These are phyloP conservation scores for Setipinna tenuifilis DNA, from an alignment of 2,797 vertebrate genomes.

Conservation along the genomic window DNA sequence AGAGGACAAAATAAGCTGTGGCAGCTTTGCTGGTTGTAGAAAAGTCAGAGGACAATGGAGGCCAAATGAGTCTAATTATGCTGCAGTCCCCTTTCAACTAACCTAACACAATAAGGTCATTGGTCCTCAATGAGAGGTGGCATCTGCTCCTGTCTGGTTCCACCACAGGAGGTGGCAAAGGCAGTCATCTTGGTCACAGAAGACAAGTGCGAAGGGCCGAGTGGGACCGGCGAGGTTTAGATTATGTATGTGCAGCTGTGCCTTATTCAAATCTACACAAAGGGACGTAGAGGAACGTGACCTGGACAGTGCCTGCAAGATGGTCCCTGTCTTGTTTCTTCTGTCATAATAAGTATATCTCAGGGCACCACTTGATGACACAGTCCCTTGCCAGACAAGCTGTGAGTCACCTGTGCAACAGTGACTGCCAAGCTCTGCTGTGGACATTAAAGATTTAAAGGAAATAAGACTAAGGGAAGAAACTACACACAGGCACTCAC, in stretches of 20 bases:
- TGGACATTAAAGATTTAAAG: not conserved
- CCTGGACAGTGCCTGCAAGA: constrained; percentile 3
- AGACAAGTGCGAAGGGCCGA: not conserved
- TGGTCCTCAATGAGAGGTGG: constrained; percentile 9
- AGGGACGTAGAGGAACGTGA: not conserved
- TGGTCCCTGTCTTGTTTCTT: constrained; percentile 14
- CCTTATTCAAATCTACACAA: constrained; percentile 7
- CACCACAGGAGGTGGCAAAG: constrained; percentile 18
- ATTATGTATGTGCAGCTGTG: constrained; percentile 25
- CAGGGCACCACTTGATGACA: not conserved
- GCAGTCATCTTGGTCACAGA: constrained; percentile 18
- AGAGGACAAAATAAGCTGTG: not conserved
- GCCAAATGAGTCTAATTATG: constrained; percentile 16
- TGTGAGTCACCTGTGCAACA: not conserved
- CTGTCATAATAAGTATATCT: not conserved
- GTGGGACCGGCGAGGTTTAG: not conserved
- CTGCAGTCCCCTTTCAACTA: constrained; percentile 19
- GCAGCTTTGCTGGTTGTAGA: not conserved
- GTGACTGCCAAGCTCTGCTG: not conserved
- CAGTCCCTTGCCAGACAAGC: not conserved
- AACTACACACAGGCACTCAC: not conserved
- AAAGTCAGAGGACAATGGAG: constrained; percentile 18
- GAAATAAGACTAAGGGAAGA: not conserved
- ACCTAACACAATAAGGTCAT: constrained; percentile 26
- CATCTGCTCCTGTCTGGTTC: not conserved